Base-by-base conservation (phyloP, 2,888 invertebrate species). In the Sinentomon sp. region DNA sequence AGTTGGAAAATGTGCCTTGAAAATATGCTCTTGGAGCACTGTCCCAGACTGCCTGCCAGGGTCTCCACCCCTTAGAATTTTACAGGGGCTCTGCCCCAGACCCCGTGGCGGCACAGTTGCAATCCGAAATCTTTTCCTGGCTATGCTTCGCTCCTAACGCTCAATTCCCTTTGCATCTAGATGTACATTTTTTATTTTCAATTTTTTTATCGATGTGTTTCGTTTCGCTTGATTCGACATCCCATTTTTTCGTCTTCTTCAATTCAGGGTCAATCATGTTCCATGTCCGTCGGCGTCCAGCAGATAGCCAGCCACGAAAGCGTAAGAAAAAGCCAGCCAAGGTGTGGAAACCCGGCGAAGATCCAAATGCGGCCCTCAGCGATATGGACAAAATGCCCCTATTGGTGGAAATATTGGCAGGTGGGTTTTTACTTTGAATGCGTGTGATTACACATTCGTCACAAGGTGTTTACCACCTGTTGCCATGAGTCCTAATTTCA, bases 241-340 rank as follows among this genome's bases (percentile, higher is more conserved):
- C 18, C 19, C 13, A 25, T 16, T 24, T 32, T 29, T 4, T 30
- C 35, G 19, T 26, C 33, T 41, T 38, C 33, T 40, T 47, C 44
- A 38, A 53, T 48, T 31, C 57, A 80, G 87, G 87, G 56, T 83
- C 83, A 49, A 77, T 92, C 51, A 89, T 87, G 76, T 92, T 92
- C 56, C 89, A 92, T 59, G 80, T 92, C 53, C 66, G 85, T 50
- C 66, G 83, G 52, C 66, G 85, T 50, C 82, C 89, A 44, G 75
- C 78, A 30, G 87, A 87, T 54, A 70, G 76, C 47, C 75, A 74
- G 53, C 82, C 78, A 40, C 67, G 82, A 39, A 70, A 83, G 44
- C 68, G 82, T 45, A 77, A 85, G 62, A 85, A 85, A 63, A 64
- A 65, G 51, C 60, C 62, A 34, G 33, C 39, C 28, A 47, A 53